These are phyloP conservation scores for Hoplodrina blanda DNA, from an alignment of 2,888 invertebrate genomes.

Conservation along the genomic window DNA sequence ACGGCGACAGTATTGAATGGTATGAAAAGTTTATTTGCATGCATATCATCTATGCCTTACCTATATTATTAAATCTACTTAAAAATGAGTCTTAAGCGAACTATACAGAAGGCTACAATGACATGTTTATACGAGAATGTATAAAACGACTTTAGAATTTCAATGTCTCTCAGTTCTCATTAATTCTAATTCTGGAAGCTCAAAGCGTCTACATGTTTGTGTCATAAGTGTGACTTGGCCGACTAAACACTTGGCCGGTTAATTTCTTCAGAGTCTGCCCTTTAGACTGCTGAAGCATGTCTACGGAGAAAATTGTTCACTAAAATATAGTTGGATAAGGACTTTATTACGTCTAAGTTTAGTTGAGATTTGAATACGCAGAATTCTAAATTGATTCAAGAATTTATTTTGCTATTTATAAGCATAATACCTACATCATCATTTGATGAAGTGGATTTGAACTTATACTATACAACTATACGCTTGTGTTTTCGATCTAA, in stretches of 20 bases:
- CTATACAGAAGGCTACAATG: not conserved
- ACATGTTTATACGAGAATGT: conserved; percentile 28
- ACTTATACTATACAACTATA: too few species aligned
- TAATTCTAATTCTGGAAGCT: conserved; percentile 56
- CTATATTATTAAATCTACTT: not conserved
- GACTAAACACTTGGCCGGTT: conserved; percentile 47
- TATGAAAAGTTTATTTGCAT: too few species aligned
- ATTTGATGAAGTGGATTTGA: not conserved
- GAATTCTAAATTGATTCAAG: conserved; percentile 18
- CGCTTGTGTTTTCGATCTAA: too few species aligned
- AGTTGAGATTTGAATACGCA: not conserved
- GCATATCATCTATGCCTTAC: too few species aligned
- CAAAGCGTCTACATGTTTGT: conserved; percentile 51
- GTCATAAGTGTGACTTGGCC: conserved; percentile 48
- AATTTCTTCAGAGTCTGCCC: conserved; percentile 48
- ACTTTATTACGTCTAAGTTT: not conserved
- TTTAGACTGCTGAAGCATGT: conserved; percentile 27
- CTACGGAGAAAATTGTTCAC: conserved; percentile 27
- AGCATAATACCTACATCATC: not conserved
- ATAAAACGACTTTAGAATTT: conserved; percentile 43
- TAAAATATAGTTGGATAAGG: not conserved
- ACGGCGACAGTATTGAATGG: too few species aligned
- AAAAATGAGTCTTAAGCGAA: not conserved
- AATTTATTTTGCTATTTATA: not conserved
- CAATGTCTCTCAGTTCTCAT: conserved; percentile 38